These are phyloP conservation scores for Todiramphus saurophagus DNA, from an alignment of 2,113 vertebrate species.

Conservation along the genomic window DNA sequence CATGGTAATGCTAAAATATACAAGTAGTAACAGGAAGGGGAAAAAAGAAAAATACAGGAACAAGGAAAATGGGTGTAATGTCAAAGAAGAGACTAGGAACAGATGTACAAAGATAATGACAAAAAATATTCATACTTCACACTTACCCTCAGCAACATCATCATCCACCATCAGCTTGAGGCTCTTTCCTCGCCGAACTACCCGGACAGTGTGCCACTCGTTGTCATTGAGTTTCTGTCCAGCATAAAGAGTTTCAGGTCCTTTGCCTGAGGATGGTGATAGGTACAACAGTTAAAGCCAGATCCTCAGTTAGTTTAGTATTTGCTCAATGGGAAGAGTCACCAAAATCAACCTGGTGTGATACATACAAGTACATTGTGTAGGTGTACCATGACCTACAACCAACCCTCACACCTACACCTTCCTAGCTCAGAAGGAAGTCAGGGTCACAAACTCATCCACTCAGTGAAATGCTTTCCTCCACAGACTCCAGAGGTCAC, in stretches of 20 bases:
- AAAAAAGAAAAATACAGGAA: not conserved
- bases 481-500: not conserved
- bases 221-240: slow-evolving; percentile 98
- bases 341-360: slow-evolving; percentile 74
- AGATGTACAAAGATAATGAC: not conserved
- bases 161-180: slow-evolving; percentile 93
- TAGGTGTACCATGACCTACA: not conserved
- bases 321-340: not conserved
- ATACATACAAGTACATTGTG: not conserved
- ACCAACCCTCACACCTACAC: not conserved
- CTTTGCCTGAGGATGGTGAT: slow-evolving; percentile 86
- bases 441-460: not conserved
- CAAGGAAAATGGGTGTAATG: rapidly evolving
- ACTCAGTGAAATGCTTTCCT: not conserved
- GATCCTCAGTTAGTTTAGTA: not conserved
- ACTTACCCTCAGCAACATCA: slow-evolving; percentile 92
- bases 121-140: not conserved
- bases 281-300: slow-evolving; percentile 56
- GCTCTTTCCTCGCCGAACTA: slow-evolving; percentile 91
- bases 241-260: slow-evolving; percentile 94
- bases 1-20: not conserved
- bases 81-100: not conserved
- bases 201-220: slow-evolving; percentile 94
- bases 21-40: not conserved
- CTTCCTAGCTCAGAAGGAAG: not conserved